phyloP scores from a whole-genome alignment of 2,888 invertebrate genomes.

The Venusia cambrica region DNA sequence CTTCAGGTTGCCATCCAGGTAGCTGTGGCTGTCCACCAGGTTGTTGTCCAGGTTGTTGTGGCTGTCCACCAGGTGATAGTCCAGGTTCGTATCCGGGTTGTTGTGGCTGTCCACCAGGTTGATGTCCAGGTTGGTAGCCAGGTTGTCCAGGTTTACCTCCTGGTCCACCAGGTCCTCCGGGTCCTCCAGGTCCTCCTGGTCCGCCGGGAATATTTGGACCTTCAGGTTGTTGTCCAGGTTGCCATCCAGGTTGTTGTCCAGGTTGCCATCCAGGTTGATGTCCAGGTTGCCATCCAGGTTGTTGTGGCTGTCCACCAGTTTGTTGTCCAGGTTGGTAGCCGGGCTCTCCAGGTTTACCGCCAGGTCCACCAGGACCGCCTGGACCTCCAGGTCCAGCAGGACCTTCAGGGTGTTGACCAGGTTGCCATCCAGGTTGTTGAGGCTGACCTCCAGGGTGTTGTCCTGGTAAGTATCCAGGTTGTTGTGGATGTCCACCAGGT shows the following conservation, averaged over 20 bases:
- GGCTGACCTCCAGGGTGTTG: conserved; percentile 19
- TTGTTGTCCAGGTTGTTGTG: conserved; percentile 30
- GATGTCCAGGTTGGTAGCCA: conserved; percentile 30
- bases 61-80: conserved; percentile 6
- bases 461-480: conserved; percentile 25
- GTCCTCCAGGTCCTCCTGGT: conserved; percentile 9
- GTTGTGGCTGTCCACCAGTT: conserved; percentile 26
- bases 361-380: conserved; percentile 32
- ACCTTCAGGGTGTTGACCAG: too few relatives aligned
- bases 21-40: conserved; percentile 29
- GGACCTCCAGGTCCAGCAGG: conserved; percentile 32
- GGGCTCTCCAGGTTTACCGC: conserved; percentile 31
- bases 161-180: conserved; percentile 27
- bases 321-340: conserved; percentile 25
- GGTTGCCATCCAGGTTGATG: conserved; percentile 34
- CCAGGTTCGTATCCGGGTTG: conserved; percentile 24
- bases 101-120: too few relatives aligned
- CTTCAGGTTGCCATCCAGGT: too few relatives aligned
- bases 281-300: conserved; percentile 27
- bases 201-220: background rate
- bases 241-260: conserved; percentile 18
- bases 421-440: conserved; percentile 25
- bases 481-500: conserved; percentile 17
- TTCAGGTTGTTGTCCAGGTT: conserved; percentile 27
- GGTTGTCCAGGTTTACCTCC: too few relatives aligned